Evolutionary conservation across 1,140 invertebrate species (phyloP).

Genomic region (Conopomorpha cramerella): DNA sequence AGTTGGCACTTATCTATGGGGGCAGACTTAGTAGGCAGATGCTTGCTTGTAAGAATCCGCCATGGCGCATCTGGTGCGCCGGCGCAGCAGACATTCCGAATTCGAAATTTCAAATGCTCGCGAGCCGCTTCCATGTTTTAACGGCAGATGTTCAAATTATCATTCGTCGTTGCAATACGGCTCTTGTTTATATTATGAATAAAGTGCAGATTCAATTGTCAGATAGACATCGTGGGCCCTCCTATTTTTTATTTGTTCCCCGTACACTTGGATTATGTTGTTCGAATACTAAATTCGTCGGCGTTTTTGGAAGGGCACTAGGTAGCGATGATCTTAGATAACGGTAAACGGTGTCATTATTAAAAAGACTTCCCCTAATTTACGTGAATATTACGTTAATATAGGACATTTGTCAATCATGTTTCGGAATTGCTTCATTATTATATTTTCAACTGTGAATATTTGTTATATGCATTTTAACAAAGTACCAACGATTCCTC

Average conservation of each 20-base stretch:
- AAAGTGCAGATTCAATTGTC: background rate
- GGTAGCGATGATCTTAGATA: conserved; percentile 40
- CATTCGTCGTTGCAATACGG: too few relatives aligned
- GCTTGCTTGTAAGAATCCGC: conserved; percentile 50
- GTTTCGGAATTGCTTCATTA: too few relatives aligned
- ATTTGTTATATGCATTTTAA: too few relatives aligned
- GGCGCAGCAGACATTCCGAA: conserved; percentile 31
- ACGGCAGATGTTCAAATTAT: conserved; percentile 40
- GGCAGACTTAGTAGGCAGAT: conserved; percentile 31
- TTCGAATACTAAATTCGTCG: conserved; percentile 45
- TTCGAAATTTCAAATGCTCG: conserved; percentile 48
- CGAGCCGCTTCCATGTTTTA: conserved; percentile 27
- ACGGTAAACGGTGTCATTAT: conserved; percentile 50
- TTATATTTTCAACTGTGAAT: too few relatives aligned
- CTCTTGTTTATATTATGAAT: too few relatives aligned
- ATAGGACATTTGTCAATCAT: conserved; percentile 37
- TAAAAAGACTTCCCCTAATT: conserved; percentile 30
- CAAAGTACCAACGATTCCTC: too few relatives aligned
- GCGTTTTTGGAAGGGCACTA: conserved; percentile 21
- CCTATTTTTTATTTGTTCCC: conserved; percentile 16
- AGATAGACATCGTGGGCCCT: too few relatives aligned
- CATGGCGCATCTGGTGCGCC: conserved; percentile 50
- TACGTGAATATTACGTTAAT: conserved; percentile 29
- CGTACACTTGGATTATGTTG: conserved; percentile 38
- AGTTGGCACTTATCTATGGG: too few relatives aligned